Base-by-base conservation (phyloP, 2,888 invertebrate genomes). In the Temnothorax ravouxi region DNA sequence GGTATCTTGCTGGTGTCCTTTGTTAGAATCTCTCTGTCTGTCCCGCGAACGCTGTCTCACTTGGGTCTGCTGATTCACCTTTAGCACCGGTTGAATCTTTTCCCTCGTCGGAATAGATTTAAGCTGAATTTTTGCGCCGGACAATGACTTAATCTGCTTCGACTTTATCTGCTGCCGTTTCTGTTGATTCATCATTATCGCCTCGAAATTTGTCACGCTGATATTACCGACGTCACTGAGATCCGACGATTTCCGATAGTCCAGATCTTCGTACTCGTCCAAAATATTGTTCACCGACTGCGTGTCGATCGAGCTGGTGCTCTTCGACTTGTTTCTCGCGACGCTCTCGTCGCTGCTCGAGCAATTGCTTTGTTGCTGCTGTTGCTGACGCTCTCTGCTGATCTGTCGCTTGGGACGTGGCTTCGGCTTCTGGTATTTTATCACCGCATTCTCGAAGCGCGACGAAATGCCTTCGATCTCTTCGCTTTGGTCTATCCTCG, bases 201-300 rank as follows among this genome's bases (percentile, higher is more conserved):
- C 90, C 76, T 93, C 93, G 83, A 92, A 93, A 86, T 93, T 93
- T 0, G 89, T 90, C 76, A 93, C 91, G 77, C 85, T 91, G 77
- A 93, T 90, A 75, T 91, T 93, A 0, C 91, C 93, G 2, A 92
- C 90, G 79, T 93, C 93, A 74, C 93, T 93, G 15, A 92, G 83
- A 34, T 93, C 93, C n/a, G 93, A 93, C 2, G 93, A 93, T 21
- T 90, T 89, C 8, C 92, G 81, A 81, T 90, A 92, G 76, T 93
- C 92, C 4, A 93, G 87, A 81, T 93, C 93, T 86, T 94, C 93
- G 88, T 92, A 93, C 86, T 93, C 93, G 85, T 93, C 93, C 41
- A 94, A 89, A 34, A 94, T 93, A 56, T 94, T 94, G 86, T 94
- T 94, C 15, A 94, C 92, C 50, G 93, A 94, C 69, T 93, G 93